phyloP scores from a whole-genome alignment of 2,797 vertebrate species.

The Squalus acanthias region DNA sequence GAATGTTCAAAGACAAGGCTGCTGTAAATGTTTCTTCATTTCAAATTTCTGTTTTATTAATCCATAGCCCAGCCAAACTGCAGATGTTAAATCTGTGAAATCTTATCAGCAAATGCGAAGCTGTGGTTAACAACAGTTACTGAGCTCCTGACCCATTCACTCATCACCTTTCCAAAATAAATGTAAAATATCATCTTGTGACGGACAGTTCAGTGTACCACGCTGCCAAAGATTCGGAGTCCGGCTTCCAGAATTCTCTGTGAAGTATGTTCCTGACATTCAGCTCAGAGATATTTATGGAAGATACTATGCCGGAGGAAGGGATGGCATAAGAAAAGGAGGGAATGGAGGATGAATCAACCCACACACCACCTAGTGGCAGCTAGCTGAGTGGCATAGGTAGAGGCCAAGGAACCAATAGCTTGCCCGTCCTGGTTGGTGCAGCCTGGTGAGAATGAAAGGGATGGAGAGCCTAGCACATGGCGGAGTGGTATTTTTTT shows the following conservation, averaged over 20 bases:
- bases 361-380: neutral
- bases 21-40: neutral
- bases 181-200: neutral
- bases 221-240: neutral
- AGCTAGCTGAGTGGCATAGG: neutral
- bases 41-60: neutral
- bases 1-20: conserved; percentile 24
- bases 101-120: neutral
- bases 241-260: neutral
- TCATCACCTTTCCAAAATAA: neutral
- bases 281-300: neutral
- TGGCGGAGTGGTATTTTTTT: neutral
- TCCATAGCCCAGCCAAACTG: neutral
- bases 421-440: neutral
- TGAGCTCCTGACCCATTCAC: neutral
- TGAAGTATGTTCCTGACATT: neutral
- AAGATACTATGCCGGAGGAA: neutral
- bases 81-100: conserved; percentile 11
- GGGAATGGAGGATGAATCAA: neutral
- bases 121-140: neutral
- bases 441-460: neutral
- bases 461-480: neutral
- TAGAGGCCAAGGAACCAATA: neutral
- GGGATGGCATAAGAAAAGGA: neutral
- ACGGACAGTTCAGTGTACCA: neutral